Evolutionary conservation across 2,888 invertebrate species (phyloP).

Genomic region (Oeneis ivallda): DNA sequence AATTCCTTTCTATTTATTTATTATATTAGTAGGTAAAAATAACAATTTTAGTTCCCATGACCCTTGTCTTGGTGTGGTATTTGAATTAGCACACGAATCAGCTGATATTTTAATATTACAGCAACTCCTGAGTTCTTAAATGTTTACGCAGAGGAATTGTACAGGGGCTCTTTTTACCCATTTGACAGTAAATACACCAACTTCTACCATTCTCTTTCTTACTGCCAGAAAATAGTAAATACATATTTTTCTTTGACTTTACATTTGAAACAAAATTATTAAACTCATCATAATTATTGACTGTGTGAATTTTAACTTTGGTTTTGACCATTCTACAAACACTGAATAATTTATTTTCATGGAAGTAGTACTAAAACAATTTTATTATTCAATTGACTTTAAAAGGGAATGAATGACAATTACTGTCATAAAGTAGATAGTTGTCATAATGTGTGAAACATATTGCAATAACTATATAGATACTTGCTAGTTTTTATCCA

Average conservation of each 20-base stretch:
- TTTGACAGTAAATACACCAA: constrained; percentile 86
- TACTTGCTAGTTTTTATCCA: too few relatives aligned
- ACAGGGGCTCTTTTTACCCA: constrained; percentile 49
- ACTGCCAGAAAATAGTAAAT: constrained; percentile 72
- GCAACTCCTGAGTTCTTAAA: too few relatives aligned
- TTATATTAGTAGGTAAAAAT: too few relatives aligned
- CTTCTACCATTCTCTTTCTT: constrained; percentile 85
- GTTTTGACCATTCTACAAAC: constrained; percentile 38
- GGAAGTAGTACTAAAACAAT: too few relatives aligned
- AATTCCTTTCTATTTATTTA: too few relatives aligned
- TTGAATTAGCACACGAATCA: too few relatives aligned
- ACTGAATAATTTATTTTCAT: not conserved
- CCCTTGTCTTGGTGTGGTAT: too few relatives aligned
- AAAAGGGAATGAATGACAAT: constrained; percentile 11
- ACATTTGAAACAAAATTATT: constrained; percentile 50
- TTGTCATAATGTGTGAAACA: not conserved
- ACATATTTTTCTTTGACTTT: constrained; percentile 52
- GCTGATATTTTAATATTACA: too few relatives aligned
- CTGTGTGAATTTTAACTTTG: constrained; percentile 45
- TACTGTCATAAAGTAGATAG: too few relatives aligned
- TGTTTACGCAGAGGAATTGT: too few relatives aligned
- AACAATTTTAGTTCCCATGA: too few relatives aligned
- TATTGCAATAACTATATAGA: too few relatives aligned
- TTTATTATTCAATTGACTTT: not conserved
- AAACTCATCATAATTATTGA: constrained; percentile 61